Base-by-base conservation (phyloP, 2,797 vertebrate genomes). In the Clamator glandarius region DNA sequence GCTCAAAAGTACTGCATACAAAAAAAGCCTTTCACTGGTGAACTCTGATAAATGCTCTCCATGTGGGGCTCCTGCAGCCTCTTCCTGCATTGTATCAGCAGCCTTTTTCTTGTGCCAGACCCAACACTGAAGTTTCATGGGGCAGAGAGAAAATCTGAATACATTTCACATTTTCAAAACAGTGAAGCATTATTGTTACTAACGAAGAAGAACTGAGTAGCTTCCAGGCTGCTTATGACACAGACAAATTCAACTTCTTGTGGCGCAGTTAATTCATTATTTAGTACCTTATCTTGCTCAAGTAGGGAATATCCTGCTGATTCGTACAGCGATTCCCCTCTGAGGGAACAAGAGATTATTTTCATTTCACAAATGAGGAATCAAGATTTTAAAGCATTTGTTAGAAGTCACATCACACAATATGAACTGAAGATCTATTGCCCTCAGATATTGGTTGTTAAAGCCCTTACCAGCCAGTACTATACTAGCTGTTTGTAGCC, bases 1-100 rank as follows among this genome's bases (percentile, higher is more conserved):
- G 70, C 52, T 82, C 44, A 74, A 77, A 77, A 8, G 78, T 17
- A n/a, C 76, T 69, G 64, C 73, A n/a, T 31, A 78, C 63, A 86
- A 84, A 96, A 94, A 75, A 70, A 77, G 52, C 42, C 85, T 96
- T 96, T 96, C 70, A 90, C 9, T 90, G 58, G 35, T 63, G 44
- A 64, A 19, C 57, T 57, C 63, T 74, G 41, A 84, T 81, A 93
- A 83, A 93, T 69, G 55, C 18, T 73, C 83, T 81, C 66, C 44
- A 36, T 66, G 31, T 61, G 28, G 51, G 69, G 39, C n/a, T 95
- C 36, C 91, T 74, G 63, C 50, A 51, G 25, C 23, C 52, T 89
- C 66, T 18, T 42, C 9, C 3, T 42, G 68, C 52, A 68, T 81
- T 89, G 62, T 77, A 25, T 55, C 59, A 55, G 33, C 74, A 79